Conservation (phyloP, 2,888 invertebrate genomes). For the Cryptus viduatorius region DNA sequence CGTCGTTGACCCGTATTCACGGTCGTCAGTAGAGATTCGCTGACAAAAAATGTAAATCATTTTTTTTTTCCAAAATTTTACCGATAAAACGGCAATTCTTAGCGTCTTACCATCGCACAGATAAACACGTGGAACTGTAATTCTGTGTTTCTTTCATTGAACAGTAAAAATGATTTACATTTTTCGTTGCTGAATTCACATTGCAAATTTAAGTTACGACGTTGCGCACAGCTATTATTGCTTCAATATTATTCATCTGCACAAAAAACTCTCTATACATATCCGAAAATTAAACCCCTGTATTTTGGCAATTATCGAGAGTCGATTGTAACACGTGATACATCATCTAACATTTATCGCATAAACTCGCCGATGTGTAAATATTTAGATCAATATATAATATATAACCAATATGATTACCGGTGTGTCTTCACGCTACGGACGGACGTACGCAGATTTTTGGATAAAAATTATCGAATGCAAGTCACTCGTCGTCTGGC, state of each 20-base stretch:
- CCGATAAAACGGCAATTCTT: no score
- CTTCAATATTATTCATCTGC: no score
- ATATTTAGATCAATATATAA: slow-evolving; percentile 57
- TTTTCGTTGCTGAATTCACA: no score
- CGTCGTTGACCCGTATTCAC: not conserved
- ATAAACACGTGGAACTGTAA: no score
- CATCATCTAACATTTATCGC: slow-evolving; percentile 47
- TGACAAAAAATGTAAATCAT: not conserved
- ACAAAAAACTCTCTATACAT: not conserved
- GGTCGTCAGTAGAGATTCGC: not conserved
- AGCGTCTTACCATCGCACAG: no score
- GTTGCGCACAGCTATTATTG: no score
- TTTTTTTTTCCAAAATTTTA: no score
- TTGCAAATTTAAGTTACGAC: no score
- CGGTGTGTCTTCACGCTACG: slow-evolving; percentile 51
- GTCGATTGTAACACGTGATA: slow-evolving; percentile 27
- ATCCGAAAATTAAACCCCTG: not conserved
- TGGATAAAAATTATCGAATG: no score
- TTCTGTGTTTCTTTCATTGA: no score
- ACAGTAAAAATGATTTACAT: no score
- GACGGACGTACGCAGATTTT: slow-evolving; percentile 7
- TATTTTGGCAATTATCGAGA: not conserved
- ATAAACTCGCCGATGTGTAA: slow-evolving; percentile 63
- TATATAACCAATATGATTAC: slow-evolving; percentile 47
- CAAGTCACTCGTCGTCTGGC: not conserved